Percentiles rank a stretch among this genome's conserved stretches.
These are phyloP conservation scores for Nibea albiflora DNA, from an alignment of 2,113 vertebrate genomes.

Conservation along the genomic window DNA sequence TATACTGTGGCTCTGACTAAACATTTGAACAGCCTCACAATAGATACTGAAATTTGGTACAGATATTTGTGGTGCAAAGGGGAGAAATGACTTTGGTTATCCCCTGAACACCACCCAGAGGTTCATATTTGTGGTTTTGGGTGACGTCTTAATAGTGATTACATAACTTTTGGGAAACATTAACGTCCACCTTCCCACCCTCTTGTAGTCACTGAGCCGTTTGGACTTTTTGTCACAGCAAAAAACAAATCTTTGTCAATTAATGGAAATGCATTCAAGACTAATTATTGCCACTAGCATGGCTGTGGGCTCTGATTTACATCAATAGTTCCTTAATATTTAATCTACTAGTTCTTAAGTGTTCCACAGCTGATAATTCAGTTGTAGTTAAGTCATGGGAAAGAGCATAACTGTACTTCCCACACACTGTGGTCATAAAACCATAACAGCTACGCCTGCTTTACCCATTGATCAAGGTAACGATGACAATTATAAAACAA, in stretches of 20 bases:
- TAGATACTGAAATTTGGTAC: background rate
- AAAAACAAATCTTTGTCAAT: background rate
- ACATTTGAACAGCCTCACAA: background rate
- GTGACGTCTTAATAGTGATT: background rate
- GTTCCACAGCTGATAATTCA: background rate
- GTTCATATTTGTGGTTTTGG: background rate
- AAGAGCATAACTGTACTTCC: constrained; percentile 11
- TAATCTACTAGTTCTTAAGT: background rate
- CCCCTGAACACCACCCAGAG: background rate
- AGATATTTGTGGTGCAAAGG: no score
- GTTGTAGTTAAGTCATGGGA: constrained; percentile 2
- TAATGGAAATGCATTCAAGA: no score
- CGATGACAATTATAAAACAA: background rate
- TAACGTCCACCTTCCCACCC: background rate
- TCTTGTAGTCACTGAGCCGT: background rate
- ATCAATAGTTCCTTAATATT: background rate
- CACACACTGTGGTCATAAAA: constrained; percentile 24
- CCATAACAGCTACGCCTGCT: constrained; percentile 21
- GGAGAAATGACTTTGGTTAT: background rate
- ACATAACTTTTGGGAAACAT: background rate
- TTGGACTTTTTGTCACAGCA: no score
- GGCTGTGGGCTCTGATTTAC: background rate
- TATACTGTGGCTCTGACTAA: background rate
- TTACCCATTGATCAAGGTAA: background rate
- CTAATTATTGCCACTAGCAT: background rate